A percentile compares a stretch with the other conserved stretches of the same genome.
Evolutionary conservation across 2,797 vertebrate species (phyloP).

Genomic region (Takifugu rubripes): DNA sequence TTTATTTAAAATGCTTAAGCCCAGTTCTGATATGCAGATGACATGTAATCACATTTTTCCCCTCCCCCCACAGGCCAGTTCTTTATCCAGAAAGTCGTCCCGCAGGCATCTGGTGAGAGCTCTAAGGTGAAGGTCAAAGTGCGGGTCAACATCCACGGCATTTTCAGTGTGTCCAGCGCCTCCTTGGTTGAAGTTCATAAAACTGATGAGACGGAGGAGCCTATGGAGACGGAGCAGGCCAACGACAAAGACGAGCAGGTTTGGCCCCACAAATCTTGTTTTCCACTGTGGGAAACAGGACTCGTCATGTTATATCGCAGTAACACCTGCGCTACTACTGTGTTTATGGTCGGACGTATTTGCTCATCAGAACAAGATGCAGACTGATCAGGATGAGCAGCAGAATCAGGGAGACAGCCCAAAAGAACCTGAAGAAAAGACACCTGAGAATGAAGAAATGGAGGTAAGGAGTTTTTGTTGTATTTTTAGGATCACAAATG

Average conservation of each 20-base stretch:
- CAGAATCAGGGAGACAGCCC: slow-evolving; percentile 75
- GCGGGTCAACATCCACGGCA: slow-evolving; percentile 91
- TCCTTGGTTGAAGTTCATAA: slow-evolving; percentile 94
- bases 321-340: neutral
- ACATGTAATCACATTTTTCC: neutral
- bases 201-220: slow-evolving; percentile 88
- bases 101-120: slow-evolving; percentile 92
- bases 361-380: slow-evolving; percentile 84
- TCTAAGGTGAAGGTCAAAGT: slow-evolving; percentile 98
- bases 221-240: slow-evolving; percentile 92
- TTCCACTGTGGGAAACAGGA: neutral
- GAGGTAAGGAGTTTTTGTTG: slow-evolving; percentile 75
- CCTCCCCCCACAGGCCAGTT: slow-evolving; percentile 82
- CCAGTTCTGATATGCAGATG: too few relatives aligned
- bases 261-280: neutral
- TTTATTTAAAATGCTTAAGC: too few relatives aligned
- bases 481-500: too few relatives aligned
- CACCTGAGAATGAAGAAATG: slow-evolving; percentile 92
- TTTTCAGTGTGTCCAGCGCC: slow-evolving; percentile 96
- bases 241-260: slow-evolving; percentile 90
- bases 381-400: slow-evolving; percentile 90
- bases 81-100: slow-evolving; percentile 91
- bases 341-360: neutral
- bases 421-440: slow-evolving; percentile 82
- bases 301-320: neutral